Conservation (phyloP, 2,113 vertebrate genomes). For the Paracanthobrama guichenoti region DNA sequence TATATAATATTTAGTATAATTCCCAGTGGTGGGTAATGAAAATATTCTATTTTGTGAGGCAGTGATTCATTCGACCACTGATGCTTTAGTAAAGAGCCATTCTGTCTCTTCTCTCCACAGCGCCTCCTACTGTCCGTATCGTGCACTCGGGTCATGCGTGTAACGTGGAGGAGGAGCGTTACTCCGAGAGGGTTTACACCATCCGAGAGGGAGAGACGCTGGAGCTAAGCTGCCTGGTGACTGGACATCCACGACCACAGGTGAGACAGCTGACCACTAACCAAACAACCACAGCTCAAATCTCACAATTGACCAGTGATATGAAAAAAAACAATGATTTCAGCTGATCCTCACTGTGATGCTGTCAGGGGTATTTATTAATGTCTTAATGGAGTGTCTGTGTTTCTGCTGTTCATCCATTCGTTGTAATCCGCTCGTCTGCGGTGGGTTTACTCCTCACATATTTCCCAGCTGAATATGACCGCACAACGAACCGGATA, state of each 20-base stretch:
- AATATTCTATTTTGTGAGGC: too few relatives aligned
- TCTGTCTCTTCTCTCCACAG: constrained; percentile 67
- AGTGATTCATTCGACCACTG: too few relatives aligned
- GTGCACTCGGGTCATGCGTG: constrained; percentile 95
- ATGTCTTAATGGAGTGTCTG: not conserved
- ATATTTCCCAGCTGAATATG: constrained; percentile 54
- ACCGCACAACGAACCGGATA: constrained; percentile 44
- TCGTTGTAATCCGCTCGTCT: constrained; percentile 48
- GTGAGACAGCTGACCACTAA: constrained; percentile 67
- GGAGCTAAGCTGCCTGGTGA: constrained; percentile 93
- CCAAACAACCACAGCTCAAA: constrained; percentile 11
- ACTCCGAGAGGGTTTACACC: constrained; percentile 95
- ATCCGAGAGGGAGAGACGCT: constrained; percentile 95
- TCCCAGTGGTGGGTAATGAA: too few relatives aligned
- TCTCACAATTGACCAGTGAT: not conserved
- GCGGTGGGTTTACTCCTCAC: constrained; percentile 50
- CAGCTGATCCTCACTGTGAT: not conserved
- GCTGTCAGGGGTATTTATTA: constrained; percentile 37
- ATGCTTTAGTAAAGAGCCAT: not conserved
- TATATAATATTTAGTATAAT: too few relatives aligned
- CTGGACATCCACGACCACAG: constrained; percentile 95
- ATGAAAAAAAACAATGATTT: too few relatives aligned
- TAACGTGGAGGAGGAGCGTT: constrained; percentile 95
- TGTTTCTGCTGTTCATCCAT: not conserved
- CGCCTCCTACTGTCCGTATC: constrained; percentile 91